Conservation (phyloP, 2,797 vertebrate species). For the Rhabdomys pumilio region DNA sequence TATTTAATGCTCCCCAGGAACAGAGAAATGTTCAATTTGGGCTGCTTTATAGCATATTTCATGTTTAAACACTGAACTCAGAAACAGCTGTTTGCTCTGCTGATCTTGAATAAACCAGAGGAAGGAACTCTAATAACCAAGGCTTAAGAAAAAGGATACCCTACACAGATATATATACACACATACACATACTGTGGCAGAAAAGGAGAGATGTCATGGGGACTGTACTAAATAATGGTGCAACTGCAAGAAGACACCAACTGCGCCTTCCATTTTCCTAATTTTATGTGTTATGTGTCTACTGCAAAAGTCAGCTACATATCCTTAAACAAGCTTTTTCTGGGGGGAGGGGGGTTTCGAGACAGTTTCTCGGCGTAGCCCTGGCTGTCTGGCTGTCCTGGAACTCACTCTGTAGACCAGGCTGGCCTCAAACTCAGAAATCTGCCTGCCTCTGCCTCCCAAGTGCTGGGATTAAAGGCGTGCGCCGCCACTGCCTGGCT, state of each 20-base stretch:
- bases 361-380: too few relatives aligned
- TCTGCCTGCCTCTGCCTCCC: too few relatives aligned
- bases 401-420: too few relatives aligned
- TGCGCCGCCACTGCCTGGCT: too few relatives aligned
- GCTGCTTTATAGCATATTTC: slow-evolving; percentile 78
- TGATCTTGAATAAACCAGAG: slow-evolving; percentile 71
- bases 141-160: slow-evolving; percentile 47
- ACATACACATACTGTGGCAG: not conserved
- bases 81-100: slow-evolving; percentile 78
- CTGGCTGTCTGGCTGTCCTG: too few relatives aligned
- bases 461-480: too few relatives aligned
- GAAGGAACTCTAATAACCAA: slow-evolving; percentile 64
- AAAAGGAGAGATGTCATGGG: not conserved
- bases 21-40: slow-evolving; percentile 81
- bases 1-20: slow-evolving; percentile 87
- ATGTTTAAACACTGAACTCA: slow-evolving; percentile 76
- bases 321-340: slow-evolving; percentile 14
- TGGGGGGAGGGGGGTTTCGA: too few relatives aligned
- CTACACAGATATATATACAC: not conserved
- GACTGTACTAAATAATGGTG: slow-evolving; percentile 10
- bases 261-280: not conserved
- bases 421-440: too few relatives aligned
- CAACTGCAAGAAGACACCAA: slow-evolving; percentile 25
- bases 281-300: not conserved
- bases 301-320: not conserved